Percentiles rank a stretch among this genome's conserved stretches.
Conservation (phyloP, 2,888 invertebrate species). For the Drosophila kuntzei region DNA sequence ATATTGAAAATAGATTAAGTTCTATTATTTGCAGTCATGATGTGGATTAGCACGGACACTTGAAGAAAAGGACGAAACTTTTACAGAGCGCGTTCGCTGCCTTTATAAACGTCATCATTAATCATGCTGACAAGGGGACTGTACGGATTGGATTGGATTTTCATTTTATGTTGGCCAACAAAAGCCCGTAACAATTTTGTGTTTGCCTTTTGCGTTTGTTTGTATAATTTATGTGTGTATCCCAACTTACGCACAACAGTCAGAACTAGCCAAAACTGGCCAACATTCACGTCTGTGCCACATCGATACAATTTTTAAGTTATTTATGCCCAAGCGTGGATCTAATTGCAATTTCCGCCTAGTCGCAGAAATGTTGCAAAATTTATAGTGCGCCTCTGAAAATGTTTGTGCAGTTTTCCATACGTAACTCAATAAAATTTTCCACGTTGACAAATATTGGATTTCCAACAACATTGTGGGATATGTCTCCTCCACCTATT, state of each 20-base stretch:
- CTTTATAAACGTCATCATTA: constrained; percentile 79
- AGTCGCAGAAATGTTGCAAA: constrained; percentile 69
- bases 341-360: constrained; percentile 78
- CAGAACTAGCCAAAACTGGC: not conserved
- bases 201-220: constrained; percentile 62
- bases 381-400: constrained; percentile 51
- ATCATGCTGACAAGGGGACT: constrained; percentile 76
- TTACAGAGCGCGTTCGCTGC: constrained; percentile 30
- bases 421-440: constrained; percentile 66
- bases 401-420: constrained; percentile 24
- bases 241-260: constrained; percentile 42
- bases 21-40: constrained; percentile 83
- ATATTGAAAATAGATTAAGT: constrained; percentile 83
- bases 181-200: constrained; percentile 47
- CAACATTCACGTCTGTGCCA: not conserved
- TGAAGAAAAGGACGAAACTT: constrained; percentile 59
- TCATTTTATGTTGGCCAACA: constrained; percentile 62
- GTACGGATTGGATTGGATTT: constrained; percentile 59
- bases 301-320: constrained; percentile 41
- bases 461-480: constrained; percentile 3
- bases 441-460: constrained; percentile 39
- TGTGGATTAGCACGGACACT: constrained; percentile 81
- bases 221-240: constrained; percentile 66
- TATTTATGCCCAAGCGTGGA: constrained; percentile 64
- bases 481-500: constrained; percentile 5